These are phyloP conservation scores for Seriola dumerili DNA, from an alignment of 2,113 vertebrate species.

Conservation along the genomic window DNA sequence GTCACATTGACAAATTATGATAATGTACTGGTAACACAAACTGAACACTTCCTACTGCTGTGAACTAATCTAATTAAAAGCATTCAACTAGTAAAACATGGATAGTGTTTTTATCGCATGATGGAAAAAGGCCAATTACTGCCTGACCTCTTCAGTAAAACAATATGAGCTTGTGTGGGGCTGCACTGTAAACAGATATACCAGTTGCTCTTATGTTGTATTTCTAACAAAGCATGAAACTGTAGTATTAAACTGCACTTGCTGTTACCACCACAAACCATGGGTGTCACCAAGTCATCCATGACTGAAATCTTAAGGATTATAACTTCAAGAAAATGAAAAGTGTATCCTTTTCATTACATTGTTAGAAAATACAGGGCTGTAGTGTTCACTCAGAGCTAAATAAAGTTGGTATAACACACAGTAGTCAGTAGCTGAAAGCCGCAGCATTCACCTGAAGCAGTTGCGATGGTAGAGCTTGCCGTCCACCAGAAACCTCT, in stretches of 20 bases:
- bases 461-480: conserved; percentile 97
- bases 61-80: not conserved
- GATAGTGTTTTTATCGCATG: not conserved
- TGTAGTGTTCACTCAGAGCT: not conserved
- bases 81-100: not conserved
- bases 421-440: not conserved
- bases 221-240: not conserved
- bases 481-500: conserved; percentile 93
- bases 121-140: not conserved
- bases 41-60: not conserved
- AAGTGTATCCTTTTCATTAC: not conserved
- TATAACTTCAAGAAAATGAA: not conserved
- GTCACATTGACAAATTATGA: not conserved
- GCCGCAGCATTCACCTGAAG: conserved; percentile 88
- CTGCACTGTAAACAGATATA: not conserved
- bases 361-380: not conserved
- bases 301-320: not conserved
- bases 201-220: not conserved
- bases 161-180: not conserved
- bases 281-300: not conserved
- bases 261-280: not conserved
- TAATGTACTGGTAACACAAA: not conserved
- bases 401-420: not conserved
- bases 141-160: not conserved
- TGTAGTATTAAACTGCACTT: not conserved